phyloP scores from a whole-genome alignment of 2,888 invertebrate species.

The Caenorhabditis sp. region DNA sequence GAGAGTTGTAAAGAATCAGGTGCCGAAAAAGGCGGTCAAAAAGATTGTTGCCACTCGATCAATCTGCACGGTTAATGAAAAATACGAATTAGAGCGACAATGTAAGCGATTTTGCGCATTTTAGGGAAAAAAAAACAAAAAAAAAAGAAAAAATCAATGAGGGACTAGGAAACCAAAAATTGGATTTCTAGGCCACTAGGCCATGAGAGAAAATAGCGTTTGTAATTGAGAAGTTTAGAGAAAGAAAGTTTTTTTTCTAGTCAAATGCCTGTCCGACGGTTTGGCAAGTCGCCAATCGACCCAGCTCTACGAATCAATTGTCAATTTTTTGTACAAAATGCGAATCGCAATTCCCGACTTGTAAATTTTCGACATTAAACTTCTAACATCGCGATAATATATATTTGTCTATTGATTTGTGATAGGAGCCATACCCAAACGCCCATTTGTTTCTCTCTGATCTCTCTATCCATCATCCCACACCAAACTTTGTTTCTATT shows the following conservation, averaged over 20 bases:
- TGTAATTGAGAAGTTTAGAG: too few relatives aligned
- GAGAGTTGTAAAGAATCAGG: constrained; percentile 35
- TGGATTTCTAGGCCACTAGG: too few relatives aligned
- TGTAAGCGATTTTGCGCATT: constrained; percentile 23
- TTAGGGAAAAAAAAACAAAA: not conserved
- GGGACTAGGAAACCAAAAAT: not conserved
- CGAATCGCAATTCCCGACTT: constrained; percentile 32
- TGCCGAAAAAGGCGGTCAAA: constrained; percentile 41
- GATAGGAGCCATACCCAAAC: too few relatives aligned
- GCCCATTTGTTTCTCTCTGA: too few relatives aligned
- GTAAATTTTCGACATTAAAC: not conserved
- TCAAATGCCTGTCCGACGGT: constrained; percentile 37
- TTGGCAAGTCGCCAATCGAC: constrained; percentile 25
- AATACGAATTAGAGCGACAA: constrained; percentile 33
- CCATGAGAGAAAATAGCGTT: too few relatives aligned
- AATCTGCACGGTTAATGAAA: constrained; percentile 16
- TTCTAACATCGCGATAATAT: too few relatives aligned
- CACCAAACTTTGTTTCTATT: too few relatives aligned
- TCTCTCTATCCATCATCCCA: too few relatives aligned
- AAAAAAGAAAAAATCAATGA: not conserved
- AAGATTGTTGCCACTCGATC: constrained; percentile 22
- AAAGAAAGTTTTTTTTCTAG: too few relatives aligned
- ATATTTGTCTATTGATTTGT: too few relatives aligned
- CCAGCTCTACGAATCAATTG: constrained; percentile 36
- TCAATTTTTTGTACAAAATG: constrained; percentile 40